Base-by-base conservation (phyloP, 2,888 invertebrate genomes). In the Agrotis segetum region DNA sequence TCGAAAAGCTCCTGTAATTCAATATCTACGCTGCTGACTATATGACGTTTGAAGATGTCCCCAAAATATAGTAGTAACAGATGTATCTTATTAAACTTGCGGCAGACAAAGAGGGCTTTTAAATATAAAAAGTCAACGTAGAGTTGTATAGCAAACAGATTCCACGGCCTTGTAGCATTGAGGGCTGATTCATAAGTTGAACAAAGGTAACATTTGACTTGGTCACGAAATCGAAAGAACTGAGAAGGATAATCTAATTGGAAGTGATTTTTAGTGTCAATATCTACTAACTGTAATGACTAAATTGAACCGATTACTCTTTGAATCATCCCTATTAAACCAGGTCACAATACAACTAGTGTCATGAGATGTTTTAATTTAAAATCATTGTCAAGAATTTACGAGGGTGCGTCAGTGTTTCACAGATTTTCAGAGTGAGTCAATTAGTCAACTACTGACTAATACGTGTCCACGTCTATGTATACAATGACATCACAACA, bases 41-140 rank as follows among this genome's bases (percentile, higher is more conserved):
- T 89, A 90, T 89, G 90, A 90, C 89, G 88, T 88, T 87, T 86
- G 87, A 88, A 89, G 87, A 82, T 86, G 85, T 88, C 82, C 88
- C 88, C 85, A 85, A 92, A 92, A 92, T 92, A 92, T 89, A 92
- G 88, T 88, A 81, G 87, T 82, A 90, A 88, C 92, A 92, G 91
- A 93, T 93, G 91, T 89, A 84, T 90, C 90, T 87, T 89, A 90
- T 91, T 90, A 89, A 84, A 87, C 83, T 82, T 76, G 85, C 83
- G 87, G 85, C 85, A 85, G 82, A 89, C 88, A 90, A 88, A 91
- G 90, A 90, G 76, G 83, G 85, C 83, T 87, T 89, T 88, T 81
- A 87, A 87, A 90, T 83, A 86, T 87, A 88, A 87, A 81, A 87
- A 85, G 83, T 85, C 85, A 66, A 79, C 84, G 71, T 69, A 74